Conservation (phyloP, 2,797 vertebrate species). For the Crenuchus spilurus region DNA sequence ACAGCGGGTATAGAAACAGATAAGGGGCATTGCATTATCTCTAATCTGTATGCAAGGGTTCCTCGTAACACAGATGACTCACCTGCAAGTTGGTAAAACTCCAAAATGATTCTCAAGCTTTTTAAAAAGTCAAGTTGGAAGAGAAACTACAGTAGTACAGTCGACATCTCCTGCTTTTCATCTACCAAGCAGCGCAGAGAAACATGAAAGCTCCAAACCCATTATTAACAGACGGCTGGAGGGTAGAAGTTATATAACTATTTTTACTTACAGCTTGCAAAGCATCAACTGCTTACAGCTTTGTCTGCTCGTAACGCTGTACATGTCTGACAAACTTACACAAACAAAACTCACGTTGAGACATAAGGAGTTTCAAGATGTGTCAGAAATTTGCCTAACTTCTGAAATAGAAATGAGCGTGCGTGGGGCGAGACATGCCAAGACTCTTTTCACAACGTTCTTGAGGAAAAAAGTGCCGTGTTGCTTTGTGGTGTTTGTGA, state of each 20-base stretch:
- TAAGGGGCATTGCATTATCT: not conserved
- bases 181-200: not conserved
- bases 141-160: not conserved
- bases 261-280: not conserved
- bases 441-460: not conserved
- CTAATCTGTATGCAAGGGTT: not conserved
- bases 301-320: not conserved
- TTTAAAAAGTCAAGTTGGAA: not conserved
- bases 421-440: constrained; percentile 11
- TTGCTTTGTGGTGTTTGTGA: constrained; percentile 24
- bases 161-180: not conserved
- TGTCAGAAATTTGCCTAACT: constrained; percentile 27
- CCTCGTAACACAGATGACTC: not conserved
- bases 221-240: not conserved
- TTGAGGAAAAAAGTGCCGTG: not conserved
- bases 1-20: too few species aligned
- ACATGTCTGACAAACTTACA: not conserved
- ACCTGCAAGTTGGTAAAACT: not conserved
- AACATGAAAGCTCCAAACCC: not conserved
- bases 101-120: not conserved
- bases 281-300: not conserved
- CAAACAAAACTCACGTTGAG: constrained; percentile 13
- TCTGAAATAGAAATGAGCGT: not conserved
- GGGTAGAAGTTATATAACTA: not conserved
- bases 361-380: not conserved